Percentiles rank a stretch among this genome's conserved stretches.
Conservation (phyloP, 1,140 invertebrate species). For the Drosophila cardini region DNA sequence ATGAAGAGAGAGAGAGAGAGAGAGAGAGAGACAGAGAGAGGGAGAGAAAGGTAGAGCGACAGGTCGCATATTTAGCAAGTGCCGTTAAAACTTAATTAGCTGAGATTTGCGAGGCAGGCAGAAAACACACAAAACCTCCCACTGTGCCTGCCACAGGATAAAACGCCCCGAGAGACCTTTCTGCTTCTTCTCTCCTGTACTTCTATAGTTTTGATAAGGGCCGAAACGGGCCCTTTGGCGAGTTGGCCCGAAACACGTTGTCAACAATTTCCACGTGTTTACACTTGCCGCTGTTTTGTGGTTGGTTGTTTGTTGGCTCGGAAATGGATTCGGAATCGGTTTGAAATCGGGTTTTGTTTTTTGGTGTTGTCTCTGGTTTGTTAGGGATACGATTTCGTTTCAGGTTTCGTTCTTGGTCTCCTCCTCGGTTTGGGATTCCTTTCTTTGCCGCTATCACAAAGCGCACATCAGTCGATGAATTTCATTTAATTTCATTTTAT, state of each 20-base stretch:
- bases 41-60: constrained; percentile 16
- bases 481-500: constrained; percentile 73
- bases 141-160: constrained; percentile 74
- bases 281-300: constrained; percentile 78
- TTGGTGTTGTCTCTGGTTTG: neutral
- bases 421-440: constrained; percentile 9
- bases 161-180: constrained; percentile 63
- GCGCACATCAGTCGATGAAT: constrained; percentile 60
- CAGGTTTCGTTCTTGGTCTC: neutral
- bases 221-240: constrained; percentile 13
- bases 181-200: no score
- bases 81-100: constrained; percentile 81
- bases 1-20: constrained; percentile 1
- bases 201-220: constrained; percentile 15
- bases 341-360: constrained; percentile 23
- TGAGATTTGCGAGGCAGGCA: constrained; percentile 61
- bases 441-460: constrained; percentile 70
- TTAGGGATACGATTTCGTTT: neutral
- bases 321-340: constrained; percentile 18
- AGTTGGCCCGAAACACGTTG: constrained; percentile 22
- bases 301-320: constrained; percentile 48
- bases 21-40: constrained; percentile 10
- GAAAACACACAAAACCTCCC: constrained; percentile 50
- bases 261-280: constrained; percentile 70
- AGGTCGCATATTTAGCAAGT: constrained; percentile 66